Percentiles rank a stretch among this genome's conserved stretches.
phyloP scores from a whole-genome alignment of 2,113 vertebrate genomes.

The Campylomormyrus numenius region DNA sequence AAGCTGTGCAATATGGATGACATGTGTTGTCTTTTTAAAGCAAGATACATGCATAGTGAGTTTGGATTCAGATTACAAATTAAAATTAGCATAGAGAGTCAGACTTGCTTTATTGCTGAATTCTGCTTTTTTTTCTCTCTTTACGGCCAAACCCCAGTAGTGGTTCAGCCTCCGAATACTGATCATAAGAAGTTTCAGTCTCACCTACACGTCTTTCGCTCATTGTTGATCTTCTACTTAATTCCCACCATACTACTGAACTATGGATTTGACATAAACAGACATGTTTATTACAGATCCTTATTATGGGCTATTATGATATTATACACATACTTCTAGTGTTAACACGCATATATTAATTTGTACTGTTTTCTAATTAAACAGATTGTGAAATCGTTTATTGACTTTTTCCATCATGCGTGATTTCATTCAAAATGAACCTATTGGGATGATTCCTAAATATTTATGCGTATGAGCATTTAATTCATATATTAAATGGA shows the following conservation, averaged over 20 bases:
- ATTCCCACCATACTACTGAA: background rate
- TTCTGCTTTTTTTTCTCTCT: background rate
- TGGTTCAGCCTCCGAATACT: background rate
- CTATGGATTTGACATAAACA: background rate
- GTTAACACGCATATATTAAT: background rate
- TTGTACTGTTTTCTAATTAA: background rate
- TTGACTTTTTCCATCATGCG: background rate
- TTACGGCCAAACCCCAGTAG: background rate
- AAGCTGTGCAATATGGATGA: background rate
- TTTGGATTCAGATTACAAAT: background rate
- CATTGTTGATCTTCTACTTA: background rate
- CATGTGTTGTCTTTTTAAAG: background rate
- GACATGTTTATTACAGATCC: background rate
- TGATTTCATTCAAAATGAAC: background rate
- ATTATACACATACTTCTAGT: background rate
- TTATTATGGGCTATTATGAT: background rate
- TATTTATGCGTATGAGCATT: background rate
- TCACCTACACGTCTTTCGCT: background rate
- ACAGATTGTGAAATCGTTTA: background rate
- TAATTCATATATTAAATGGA: background rate
- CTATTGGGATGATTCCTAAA: background rate
- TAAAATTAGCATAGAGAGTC: background rate
- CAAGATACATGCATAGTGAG: too few relatives aligned
- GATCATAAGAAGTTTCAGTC: background rate
- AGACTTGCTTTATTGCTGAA: background rate